phyloP scores from a whole-genome alignment of 2,888 invertebrate species.

The Apamea monoglypha region DNA sequence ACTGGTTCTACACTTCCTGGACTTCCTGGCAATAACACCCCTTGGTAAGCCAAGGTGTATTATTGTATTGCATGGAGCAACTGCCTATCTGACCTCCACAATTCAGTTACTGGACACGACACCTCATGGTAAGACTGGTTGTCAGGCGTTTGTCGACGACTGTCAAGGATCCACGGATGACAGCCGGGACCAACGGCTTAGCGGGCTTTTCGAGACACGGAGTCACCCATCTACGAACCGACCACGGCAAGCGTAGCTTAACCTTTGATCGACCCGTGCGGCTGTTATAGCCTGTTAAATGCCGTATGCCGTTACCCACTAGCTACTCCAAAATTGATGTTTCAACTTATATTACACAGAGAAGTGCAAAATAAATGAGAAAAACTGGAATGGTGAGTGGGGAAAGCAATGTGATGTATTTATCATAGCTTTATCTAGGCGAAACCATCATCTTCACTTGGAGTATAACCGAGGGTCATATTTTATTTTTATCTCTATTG shows the following conservation, averaged over 20 bases:
- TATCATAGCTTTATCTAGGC: conserved; percentile 71
- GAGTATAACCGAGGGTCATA: conserved; percentile 56
- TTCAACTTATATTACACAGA: not conserved
- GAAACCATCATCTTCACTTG: conserved; percentile 69
- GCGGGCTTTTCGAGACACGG: not conserved
- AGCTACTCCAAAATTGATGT: not conserved
- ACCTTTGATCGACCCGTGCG: too few relatives aligned
- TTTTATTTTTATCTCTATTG: conserved; percentile 60
- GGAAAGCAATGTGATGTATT: conserved; percentile 60
- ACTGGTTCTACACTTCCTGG: not conserved
- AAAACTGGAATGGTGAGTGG: conserved; percentile 28
- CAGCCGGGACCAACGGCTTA: not conserved
- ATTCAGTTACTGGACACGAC: not conserved
- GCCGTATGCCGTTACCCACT: not conserved
- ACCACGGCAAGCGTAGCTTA: too few relatives aligned
- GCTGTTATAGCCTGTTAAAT: too few relatives aligned
- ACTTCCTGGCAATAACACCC: not conserved
- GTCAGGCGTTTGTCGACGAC: too few relatives aligned
- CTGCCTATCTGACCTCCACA: not conserved
- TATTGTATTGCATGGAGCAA: not conserved
- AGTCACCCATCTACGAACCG: too few relatives aligned
- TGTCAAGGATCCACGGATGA: not conserved
- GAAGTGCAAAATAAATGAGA: conserved; percentile 29
- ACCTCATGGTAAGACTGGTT: too few relatives aligned
- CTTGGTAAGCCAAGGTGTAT: not conserved